These are phyloP conservation scores for Seira ritae DNA, from an alignment of 2,888 invertebrate genomes.

Conservation along the genomic window DNA sequence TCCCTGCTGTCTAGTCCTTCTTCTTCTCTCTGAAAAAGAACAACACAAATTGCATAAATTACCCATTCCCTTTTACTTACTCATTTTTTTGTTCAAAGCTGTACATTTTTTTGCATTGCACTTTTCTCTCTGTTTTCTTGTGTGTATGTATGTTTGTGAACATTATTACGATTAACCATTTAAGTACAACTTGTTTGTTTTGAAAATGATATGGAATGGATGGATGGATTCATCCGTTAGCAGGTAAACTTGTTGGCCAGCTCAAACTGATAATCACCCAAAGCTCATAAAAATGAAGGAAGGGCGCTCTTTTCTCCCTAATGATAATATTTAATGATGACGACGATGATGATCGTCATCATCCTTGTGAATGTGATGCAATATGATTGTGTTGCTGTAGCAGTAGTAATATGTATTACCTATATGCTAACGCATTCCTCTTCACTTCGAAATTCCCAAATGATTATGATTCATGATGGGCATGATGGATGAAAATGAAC, in stretches of 20 bases:
- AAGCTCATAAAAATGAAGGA: constrained; percentile 33
- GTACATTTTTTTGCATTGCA: neutral
- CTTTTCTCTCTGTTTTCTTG: neutral
- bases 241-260: neutral
- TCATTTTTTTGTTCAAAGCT: neutral
- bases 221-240: neutral
- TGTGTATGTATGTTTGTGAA: neutral
- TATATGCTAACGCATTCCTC: neutral
- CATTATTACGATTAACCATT: no score
- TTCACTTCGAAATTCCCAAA: neutral
- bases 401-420: constrained; percentile 4
- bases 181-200: constrained; percentile 4
- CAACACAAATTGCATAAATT: constrained; percentile 49
- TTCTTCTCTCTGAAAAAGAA: neutral
- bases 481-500: constrained; percentile 39
- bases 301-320: constrained; percentile 18
- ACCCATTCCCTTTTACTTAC: constrained; percentile 7
- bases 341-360: neutral
- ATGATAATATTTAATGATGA: constrained; percentile 45
- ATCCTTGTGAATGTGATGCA: neutral
- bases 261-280: neutral
- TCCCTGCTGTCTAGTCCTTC: neutral
- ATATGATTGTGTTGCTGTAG: constrained; percentile 30
- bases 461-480: constrained; percentile 24
- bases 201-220: neutral